Evolutionary conservation across 1,140 invertebrate genomes (phyloP), one percentile per base, ranked within the genome.

Genomic region (Leucophenga varia): DNA sequence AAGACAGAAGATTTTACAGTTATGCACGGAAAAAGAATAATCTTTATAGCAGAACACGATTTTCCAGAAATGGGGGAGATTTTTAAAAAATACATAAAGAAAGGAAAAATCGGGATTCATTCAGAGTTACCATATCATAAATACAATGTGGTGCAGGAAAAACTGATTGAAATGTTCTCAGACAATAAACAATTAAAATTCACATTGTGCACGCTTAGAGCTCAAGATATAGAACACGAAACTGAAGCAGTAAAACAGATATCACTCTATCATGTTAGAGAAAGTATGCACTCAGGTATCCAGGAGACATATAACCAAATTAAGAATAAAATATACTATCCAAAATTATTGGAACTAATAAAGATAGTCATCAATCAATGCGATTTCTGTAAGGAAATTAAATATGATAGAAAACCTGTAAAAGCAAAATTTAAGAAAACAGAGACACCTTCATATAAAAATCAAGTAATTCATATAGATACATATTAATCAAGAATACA

Each of bases 101-200:
- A 36, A 46, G 49, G 53, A 40, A 51, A 47, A 50, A 46, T 47
- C 12, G 34, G 44, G 9, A 55, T 51, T 22, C 51, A 39, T 40
- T 51, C 43, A 6, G 48, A 51, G 22, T 10, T 55, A 22, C 18
- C n/a, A 3, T 43, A 51, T 18, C 21, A 31, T 9, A 17, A 39
- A 10, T 51, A 51, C 4, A 51, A 48, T 22, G 52, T 13, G 34
- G 41, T 55, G 0, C 44, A 55, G 39, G 3, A 40, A 48, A 55
- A 52, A 30, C 38, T 55, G 43, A 48, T 43, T 1, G 10, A 53
- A 41, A 10, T 49, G 25, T 53, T 47, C 34, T 50, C 48, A n/a
- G 43, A 55, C 10, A 35, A 45, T 45, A 49, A 39, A n/a, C 12
- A 22, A 12, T 32, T 45, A 48, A 45, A 56, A 52, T 56, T 56